Evolutionary conservation across 35 echinoderm and acorn worm genomes (phyloP).

Genomic region (Strongylocentrotus purpuratus): DNA sequence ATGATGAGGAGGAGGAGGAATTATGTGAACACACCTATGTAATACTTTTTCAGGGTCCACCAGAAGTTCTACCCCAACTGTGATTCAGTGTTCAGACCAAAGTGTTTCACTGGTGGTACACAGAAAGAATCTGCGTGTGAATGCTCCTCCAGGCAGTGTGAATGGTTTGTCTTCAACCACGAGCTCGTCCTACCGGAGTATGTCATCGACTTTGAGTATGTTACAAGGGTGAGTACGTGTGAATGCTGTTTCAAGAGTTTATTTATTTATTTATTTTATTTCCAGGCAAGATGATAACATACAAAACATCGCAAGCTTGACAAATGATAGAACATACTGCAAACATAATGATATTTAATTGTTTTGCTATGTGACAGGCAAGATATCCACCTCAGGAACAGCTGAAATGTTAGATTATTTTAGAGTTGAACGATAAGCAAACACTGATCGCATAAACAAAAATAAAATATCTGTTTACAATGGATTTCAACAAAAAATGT

Average conservation of each 20-base stretch:
- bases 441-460: no score
- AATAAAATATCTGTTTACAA: no score
- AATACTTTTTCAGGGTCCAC: constrained; percentile 61
- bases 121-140: constrained; percentile 71
- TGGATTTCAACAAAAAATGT: no score
- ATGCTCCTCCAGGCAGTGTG: constrained; percentile 92
- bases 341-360: no score
- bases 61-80: constrained; percentile 82
- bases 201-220: constrained; percentile 99
- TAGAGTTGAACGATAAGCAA: no score
- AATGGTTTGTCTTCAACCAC: constrained; percentile 98
- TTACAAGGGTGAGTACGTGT: constrained; percentile 82
- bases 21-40: background rate
- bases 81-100: constrained; percentile 93
- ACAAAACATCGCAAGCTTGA: no score
- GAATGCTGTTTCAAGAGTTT: background rate
- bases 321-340: no score
- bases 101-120: constrained; percentile 47
- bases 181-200: constrained; percentile 97
- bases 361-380: no score
- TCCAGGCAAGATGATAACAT: no score
- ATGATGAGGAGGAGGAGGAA: background rate
- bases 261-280: no score
- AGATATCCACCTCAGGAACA: no score
- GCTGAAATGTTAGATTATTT: no score